A percentile compares a stretch with the other conserved stretches of the same genome.
These are phyloP conservation scores for Chlorospingus flavigularis DNA, from an alignment of 2,797 vertebrate genomes.

Conservation along the genomic window DNA sequence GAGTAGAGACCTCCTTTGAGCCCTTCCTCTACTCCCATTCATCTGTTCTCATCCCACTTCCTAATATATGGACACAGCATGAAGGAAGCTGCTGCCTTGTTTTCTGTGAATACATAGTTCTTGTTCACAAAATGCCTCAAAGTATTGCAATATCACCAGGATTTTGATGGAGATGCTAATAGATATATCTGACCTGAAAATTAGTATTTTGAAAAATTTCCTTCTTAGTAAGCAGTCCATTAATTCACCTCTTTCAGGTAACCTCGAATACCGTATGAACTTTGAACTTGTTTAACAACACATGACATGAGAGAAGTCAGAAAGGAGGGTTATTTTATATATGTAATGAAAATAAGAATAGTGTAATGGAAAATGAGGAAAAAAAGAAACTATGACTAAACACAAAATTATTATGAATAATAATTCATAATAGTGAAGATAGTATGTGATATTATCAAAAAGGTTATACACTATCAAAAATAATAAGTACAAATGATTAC, in stretches of 20 bases:
- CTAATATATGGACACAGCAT: rapidly evolving
- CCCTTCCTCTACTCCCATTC: background rate
- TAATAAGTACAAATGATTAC: background rate
- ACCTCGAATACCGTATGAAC: background rate
- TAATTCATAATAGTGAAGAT: background rate
- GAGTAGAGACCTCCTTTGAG: background rate
- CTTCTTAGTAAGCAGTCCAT: background rate
- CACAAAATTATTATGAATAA: background rate
- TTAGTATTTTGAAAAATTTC: background rate
- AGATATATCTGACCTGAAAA: background rate
- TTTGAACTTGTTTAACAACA: background rate
- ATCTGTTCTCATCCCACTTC: background rate
- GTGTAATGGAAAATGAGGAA: background rate
- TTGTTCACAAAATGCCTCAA: background rate
- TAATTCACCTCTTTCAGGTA: background rate
- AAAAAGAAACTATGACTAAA: background rate
- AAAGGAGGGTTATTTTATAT: background rate
- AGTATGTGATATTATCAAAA: background rate
- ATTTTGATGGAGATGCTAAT: background rate
- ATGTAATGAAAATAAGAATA: background rate
- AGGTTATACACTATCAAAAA: background rate
- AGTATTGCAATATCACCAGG: background rate
- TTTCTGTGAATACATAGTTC: background rate
- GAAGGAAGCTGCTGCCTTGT: background rate
- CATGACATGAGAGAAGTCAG: background rate